A percentile compares a stretch with the other conserved stretches of the same genome.
Evolutionary conservation across 2,113 vertebrate species (phyloP).

Genomic region (Petroica traversi): DNA sequence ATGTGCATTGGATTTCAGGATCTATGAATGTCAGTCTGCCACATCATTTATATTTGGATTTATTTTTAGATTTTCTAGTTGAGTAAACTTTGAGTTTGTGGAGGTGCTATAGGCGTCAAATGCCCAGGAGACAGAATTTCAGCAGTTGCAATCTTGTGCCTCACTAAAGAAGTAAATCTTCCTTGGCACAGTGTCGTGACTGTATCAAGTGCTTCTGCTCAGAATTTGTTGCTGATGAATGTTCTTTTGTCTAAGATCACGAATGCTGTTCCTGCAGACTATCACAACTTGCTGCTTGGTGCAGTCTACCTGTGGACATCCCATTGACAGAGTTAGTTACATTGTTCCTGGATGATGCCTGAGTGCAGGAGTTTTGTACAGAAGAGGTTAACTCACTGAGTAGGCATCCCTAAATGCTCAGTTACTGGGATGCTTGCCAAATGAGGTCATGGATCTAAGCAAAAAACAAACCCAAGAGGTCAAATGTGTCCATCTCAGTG

Average conservation of each 20-base stretch:
- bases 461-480: neutral
- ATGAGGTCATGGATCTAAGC: neutral
- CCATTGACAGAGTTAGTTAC: neutral
- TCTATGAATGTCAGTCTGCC: slow-evolving; percentile 3
- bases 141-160: neutral
- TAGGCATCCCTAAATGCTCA: neutral
- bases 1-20: slow-evolving; percentile 2
- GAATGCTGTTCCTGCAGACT: neutral
- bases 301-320: neutral
- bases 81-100: neutral
- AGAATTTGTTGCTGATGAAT: neutral
- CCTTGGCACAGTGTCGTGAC: neutral
- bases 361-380: neutral
- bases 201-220: neutral
- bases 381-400: neutral
- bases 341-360: neutral
- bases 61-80: slow-evolving; percentile 36
- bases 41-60: neutral
- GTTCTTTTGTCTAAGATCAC: neutral
- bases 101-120: neutral
- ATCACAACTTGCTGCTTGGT: neutral
- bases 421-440: neutral
- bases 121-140: neutral
- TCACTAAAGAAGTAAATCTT: neutral
- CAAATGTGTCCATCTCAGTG: neutral